Base-by-base conservation (phyloP, 2,113 vertebrate genomes). In the Pitta sordida region DNA sequence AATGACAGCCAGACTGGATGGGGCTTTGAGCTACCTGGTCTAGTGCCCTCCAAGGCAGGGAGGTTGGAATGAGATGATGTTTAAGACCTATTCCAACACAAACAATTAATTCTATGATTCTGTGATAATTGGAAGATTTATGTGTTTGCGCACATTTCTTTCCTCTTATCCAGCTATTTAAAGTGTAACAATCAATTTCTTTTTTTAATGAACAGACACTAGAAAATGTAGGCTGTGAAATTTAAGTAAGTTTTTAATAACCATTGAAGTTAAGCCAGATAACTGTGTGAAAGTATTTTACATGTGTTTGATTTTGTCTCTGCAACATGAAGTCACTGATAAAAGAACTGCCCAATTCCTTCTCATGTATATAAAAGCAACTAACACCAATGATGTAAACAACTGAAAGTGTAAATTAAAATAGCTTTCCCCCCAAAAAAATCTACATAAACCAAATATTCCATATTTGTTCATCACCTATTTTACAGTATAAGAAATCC, bases 401-500 rank as follows among this genome's bases (percentile, higher is more conserved):
- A 80, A 44, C 22, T 1, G 0, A 92, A 84, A 73, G 56, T 73
- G 7, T 32, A 92, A 94, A 82, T 87, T 73, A 77, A 85, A 89
- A 87, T 76, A 5, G 6, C 69, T 94, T 95, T 91, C 87, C 93
- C 86, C 78, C 89, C 87, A 83, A 7, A 83, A 41, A 77, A 87
- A 91, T 95, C 89, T 96, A 49, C 82, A 92, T 94, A 87, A 92
- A 82, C 18, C 32, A 91, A 71, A 71, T 2, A 2, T 75, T 91
- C 13, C 79, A 79, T 87, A 86, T 84, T 79, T 65, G 91, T 82
- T 83, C 43, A 59, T 62, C 32, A 76, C 23, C 41, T 64, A 49
- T 75, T 94, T 91, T 71, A 86, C 21, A 64, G 15, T 32, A 52
- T 53, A 71, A 93, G 53, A n/a, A 51, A 12, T 82, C 22, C 68